Evolutionary conservation across 1,140 invertebrate species (phyloP).

Genomic region (Saccostrea glomerata): DNA sequence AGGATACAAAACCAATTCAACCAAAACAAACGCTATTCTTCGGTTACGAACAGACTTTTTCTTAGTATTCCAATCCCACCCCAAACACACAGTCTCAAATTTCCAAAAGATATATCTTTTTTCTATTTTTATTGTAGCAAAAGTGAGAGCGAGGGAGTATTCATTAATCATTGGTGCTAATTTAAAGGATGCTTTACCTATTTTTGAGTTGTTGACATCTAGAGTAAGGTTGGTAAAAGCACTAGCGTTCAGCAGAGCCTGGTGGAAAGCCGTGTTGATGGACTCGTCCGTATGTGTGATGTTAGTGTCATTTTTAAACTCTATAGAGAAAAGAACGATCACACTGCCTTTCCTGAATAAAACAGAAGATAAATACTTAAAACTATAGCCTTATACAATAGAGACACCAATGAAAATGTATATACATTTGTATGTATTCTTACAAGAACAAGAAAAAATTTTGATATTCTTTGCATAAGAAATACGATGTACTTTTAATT

Average conservation of each 20-base stretch:
- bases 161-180: neutral
- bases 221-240: neutral
- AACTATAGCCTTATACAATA: no score
- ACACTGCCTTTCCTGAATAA: neutral
- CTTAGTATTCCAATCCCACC: no score
- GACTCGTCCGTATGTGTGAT: neutral
- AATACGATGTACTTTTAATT: no score
- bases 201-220: neutral
- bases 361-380: neutral
- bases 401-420: no score
- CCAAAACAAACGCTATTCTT: no score
- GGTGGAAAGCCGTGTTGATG: neutral
- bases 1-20: no score
- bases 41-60: no score
- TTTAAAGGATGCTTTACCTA: neutral
- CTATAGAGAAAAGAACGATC: neutral
- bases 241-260: conserved; percentile 5
- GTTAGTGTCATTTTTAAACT: conserved; percentile 7
- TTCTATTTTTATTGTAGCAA: no score
- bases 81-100: no score
- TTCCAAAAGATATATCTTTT: neutral
- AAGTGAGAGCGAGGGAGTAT: neutral
- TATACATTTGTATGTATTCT: no score
- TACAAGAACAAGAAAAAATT: no score
- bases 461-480: no score